Percentiles rank a stretch among this genome's conserved stretches.
Evolutionary conservation across 2,797 vertebrate genomes (phyloP).

Genomic region (Falco berigora): DNA sequence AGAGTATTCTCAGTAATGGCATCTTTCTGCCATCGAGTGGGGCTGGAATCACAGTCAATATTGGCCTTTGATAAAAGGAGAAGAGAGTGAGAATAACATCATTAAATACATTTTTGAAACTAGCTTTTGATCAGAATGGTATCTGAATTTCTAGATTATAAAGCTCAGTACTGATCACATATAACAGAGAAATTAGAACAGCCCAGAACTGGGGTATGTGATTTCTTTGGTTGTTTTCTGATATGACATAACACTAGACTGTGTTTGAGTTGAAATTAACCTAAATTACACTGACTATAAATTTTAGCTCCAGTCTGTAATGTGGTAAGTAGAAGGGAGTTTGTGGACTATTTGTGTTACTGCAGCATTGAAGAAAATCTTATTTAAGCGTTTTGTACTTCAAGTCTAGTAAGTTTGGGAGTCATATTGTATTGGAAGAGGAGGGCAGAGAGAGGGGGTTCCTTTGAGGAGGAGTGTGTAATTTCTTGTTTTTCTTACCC

Average conservation of each 20-base stretch:
- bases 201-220: not conserved
- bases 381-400: not conserved
- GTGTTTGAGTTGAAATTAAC: not conserved
- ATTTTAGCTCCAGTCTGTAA: not conserved
- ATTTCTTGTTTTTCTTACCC: not conserved
- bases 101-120: not conserved
- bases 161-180: not conserved
- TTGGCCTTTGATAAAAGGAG: conserved; percentile 14
- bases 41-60: conserved; percentile 48
- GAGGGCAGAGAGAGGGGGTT: not conserved
- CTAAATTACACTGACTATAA: not conserved
- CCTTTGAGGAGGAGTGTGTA: not conserved
- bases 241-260: not conserved
- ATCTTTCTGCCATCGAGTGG: conserved; percentile 38
- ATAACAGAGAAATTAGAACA: not conserved
- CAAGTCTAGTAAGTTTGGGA: not conserved
- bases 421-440: not conserved
- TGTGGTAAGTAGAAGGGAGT: not conserved
- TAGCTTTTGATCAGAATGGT: not conserved
- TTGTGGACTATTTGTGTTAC: not conserved
- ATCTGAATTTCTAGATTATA: not conserved
- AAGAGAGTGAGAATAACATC: not conserved
- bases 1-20: conserved; percentile 17
- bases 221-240: not conserved
- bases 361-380: not conserved